phyloP scores from a whole-genome alignment of 1,140 invertebrate species.

The Saccostrea echinata region DNA sequence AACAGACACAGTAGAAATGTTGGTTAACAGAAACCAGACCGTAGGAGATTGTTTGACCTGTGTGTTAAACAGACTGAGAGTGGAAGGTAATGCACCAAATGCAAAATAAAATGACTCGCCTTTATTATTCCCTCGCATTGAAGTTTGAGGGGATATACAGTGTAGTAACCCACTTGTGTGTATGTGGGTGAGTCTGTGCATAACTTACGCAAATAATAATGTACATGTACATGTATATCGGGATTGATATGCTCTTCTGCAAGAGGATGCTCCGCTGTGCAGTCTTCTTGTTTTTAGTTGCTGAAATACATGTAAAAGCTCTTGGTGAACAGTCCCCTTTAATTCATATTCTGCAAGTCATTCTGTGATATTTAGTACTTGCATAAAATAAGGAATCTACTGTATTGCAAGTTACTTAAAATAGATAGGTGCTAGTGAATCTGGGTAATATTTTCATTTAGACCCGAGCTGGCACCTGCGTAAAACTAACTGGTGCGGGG shows the following conservation, averaged over 20 bases:
- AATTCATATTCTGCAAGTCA: not conserved
- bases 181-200: no score
- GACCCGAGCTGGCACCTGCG: slow-evolving; percentile 76
- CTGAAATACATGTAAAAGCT: not conserved
- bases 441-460: slow-evolving; percentile 41
- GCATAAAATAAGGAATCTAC: not conserved
- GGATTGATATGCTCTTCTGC: no score
- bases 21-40: slow-evolving; percentile 60
- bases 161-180: no score
- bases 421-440: no score
- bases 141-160: no score
- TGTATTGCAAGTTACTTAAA: no score
- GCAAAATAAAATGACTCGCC: no score
- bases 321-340: slow-evolving; percentile 18
- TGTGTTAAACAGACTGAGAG: slow-evolving; percentile 57
- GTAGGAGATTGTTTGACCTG: slow-evolving; percentile 65
- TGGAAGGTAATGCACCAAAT: not conserved
- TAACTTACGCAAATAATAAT: no score
- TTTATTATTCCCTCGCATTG: no score
- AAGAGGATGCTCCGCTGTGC: no score
- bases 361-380: not conserved
- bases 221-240: no score
- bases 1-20: slow-evolving; percentile 61
- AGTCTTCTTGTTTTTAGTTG: no score
- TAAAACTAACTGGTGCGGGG: slow-evolving; percentile 76